Evolutionary conservation across 2,113 vertebrate genomes (phyloP).

Genomic region (Peromyscus californicus): DNA sequence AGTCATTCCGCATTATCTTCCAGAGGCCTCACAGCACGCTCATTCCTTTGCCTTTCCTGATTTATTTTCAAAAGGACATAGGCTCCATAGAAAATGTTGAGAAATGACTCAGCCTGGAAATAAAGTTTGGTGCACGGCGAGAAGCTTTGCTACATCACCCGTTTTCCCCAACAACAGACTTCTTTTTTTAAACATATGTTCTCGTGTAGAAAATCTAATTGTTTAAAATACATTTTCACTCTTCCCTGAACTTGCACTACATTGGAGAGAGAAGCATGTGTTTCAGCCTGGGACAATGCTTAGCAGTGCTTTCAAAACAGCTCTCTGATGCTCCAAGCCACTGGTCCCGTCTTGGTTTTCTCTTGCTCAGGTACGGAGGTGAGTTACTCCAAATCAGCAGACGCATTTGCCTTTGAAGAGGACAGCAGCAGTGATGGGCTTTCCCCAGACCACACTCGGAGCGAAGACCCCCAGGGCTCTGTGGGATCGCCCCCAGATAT

Average conservation of each 20-base stretch:
- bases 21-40: background rate
- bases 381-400: slow-evolving; percentile 92
- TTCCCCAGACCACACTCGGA: slow-evolving; percentile 93
- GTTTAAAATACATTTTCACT: background rate
- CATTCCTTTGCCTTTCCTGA: background rate
- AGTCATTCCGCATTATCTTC: fast-evolving
- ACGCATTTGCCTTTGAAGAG: slow-evolving; percentile 97
- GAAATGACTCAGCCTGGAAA: background rate
- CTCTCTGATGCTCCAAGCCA: background rate
- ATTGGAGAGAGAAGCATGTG: background rate
- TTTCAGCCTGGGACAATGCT: fast-evolving
- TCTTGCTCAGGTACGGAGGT: slow-evolving; percentile 90
- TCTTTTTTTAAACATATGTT: background rate
- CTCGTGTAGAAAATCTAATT: background rate
- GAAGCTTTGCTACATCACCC: background rate
- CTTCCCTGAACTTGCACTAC: background rate
- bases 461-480: slow-evolving; percentile 92
- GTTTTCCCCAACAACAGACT: background rate
- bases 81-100: background rate
- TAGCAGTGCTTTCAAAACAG: fast-evolving
- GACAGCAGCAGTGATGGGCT: slow-evolving; percentile 97
- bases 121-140: background rate
- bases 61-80: background rate
- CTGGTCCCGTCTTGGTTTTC: slow-evolving; percentile 9
- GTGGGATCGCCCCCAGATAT: slow-evolving; percentile 86